phyloP scores from a whole-genome alignment of 2,797 vertebrate species.

The Oryzias dopingdopingensis region DNA sequence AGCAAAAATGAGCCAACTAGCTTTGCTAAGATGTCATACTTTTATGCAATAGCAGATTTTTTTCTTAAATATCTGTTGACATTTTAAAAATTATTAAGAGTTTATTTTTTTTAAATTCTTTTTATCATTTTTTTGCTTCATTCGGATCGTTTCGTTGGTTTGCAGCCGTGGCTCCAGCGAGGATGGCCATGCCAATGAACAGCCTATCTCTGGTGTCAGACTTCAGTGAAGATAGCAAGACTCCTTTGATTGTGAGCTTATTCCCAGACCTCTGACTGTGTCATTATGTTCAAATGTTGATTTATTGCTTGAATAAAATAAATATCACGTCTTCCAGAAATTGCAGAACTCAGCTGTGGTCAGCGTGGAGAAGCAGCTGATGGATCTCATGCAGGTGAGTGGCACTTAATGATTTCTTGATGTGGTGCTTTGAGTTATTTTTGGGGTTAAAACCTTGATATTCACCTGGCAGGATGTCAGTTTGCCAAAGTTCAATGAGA shows the following conservation, averaged over 20 bases:
- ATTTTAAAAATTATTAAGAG: too few species aligned
- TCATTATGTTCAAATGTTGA: neutral
- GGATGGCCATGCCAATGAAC: conserved; percentile 71
- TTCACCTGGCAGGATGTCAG: conserved; percentile 47
- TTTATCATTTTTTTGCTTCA: rapidly evolving
- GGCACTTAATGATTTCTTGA: neutral
- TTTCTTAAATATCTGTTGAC: too few species aligned
- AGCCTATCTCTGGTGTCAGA: conserved; percentile 68
- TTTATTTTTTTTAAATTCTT: neutral
- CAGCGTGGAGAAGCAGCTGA: conserved; percentile 81
- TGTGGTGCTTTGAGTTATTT: neutral
- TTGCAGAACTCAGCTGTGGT: conserved; percentile 42
- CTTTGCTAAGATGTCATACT: too few species aligned
- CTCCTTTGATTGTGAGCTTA: conserved; percentile 53
- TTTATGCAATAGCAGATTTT: too few species aligned
- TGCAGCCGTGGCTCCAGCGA: conserved; percentile 31
- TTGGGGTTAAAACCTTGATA: rapidly evolving
- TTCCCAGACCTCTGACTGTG: neutral
- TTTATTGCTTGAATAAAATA: neutral
- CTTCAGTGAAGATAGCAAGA: conserved; percentile 19
- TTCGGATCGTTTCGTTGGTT: neutral
- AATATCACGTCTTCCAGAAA: conserved; percentile 43
- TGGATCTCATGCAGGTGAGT: conserved; percentile 81
- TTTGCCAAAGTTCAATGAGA: conserved; percentile 80
- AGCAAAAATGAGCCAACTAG: too few species aligned